Evolutionary conservation across 1,140 invertebrate species (phyloP).

Genomic region (Nephila pilipes): DNA sequence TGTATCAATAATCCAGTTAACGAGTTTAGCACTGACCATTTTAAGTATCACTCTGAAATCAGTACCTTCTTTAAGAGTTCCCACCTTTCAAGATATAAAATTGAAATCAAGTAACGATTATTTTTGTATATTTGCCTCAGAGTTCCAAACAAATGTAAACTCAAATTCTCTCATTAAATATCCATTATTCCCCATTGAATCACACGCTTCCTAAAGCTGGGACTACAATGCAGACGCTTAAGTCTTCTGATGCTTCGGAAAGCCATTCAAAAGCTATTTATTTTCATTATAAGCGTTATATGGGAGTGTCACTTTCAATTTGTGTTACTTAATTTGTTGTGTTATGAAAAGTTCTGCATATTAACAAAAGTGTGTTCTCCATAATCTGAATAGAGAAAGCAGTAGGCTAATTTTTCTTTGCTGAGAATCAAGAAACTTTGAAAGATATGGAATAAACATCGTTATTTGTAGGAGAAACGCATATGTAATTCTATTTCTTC

Average conservation of each 20-base stretch:
- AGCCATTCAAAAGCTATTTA: constrained; percentile 72
- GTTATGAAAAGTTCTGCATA: neutral
- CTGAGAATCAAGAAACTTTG: too few relatives aligned
- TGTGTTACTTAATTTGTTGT: constrained; percentile 39
- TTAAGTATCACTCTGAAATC: too few relatives aligned
- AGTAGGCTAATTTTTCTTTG: neutral
- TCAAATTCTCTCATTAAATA: constrained; percentile 67
- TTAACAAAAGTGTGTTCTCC: neutral
- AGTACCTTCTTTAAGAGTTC: too few relatives aligned
- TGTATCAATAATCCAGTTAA: too few relatives aligned
- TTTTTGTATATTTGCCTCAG: neutral
- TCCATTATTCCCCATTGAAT: constrained; percentile 64
- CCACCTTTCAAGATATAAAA: too few relatives aligned
- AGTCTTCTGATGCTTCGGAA: constrained; percentile 53
- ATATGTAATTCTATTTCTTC: too few relatives aligned
- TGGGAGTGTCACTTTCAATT: constrained; percentile 63
- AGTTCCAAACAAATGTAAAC: constrained; percentile 47
- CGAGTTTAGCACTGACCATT: too few relatives aligned
- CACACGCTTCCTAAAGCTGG: constrained; percentile 19
- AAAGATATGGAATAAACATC: too few relatives aligned
- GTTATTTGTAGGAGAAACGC: too few relatives aligned
- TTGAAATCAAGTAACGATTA: constrained; percentile 31
- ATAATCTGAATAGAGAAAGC: neutral
- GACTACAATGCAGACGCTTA: constrained; percentile 60
- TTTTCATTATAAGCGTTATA: constrained; percentile 59